Conservation (phyloP, 2,888 invertebrate genomes). For the Trissolcus japonicus region DNA sequence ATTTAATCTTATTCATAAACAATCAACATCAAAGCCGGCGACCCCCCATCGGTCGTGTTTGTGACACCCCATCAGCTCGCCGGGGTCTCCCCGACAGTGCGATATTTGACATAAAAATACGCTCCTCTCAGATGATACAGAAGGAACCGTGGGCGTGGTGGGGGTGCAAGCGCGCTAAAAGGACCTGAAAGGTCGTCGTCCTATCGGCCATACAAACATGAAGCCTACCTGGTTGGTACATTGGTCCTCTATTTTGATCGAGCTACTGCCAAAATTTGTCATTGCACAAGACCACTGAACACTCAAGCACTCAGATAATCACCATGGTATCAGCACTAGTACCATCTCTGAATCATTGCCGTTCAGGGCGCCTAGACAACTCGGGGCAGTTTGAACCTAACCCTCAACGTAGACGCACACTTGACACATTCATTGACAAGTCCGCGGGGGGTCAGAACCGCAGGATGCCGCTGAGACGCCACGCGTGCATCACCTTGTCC, state of each 20-base stretch:
- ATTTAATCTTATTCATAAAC: slow-evolving; percentile 37
- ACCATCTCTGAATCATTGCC: slow-evolving; percentile 39
- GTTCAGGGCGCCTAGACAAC: slow-evolving; percentile 24
- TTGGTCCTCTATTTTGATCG: slow-evolving; percentile 70
- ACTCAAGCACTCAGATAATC: slow-evolving; percentile 66
- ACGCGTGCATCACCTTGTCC: slow-evolving; percentile 28
- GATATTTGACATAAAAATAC: slow-evolving; percentile 29
- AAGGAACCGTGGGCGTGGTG: slow-evolving; percentile 64
- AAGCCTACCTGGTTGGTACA: slow-evolving; percentile 76
- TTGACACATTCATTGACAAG: slow-evolving; percentile 51
- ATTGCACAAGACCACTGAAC: slow-evolving; percentile 71
- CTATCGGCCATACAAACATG: slow-evolving; percentile 57
- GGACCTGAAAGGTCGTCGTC: slow-evolving; percentile 56
- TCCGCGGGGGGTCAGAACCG: slow-evolving; percentile 31
- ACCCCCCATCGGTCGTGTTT: slow-evolving; percentile 10
- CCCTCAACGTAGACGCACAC: slow-evolving; percentile 43
- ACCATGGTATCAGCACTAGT: slow-evolving; percentile 57
- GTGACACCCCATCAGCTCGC: slow-evolving; percentile 15
- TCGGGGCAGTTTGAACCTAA: slow-evolving; percentile 49
- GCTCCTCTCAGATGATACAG: slow-evolving; percentile 35
- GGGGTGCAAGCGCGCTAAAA: slow-evolving; percentile 57
- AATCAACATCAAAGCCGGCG: slow-evolving; percentile 28
- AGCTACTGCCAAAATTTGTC: slow-evolving; percentile 66
- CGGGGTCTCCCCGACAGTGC: neutral
- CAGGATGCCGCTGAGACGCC: slow-evolving; percentile 6